Conservation (phyloP, 2,113 vertebrate genomes). For the Cyphomyrus plagiostoma region DNA sequence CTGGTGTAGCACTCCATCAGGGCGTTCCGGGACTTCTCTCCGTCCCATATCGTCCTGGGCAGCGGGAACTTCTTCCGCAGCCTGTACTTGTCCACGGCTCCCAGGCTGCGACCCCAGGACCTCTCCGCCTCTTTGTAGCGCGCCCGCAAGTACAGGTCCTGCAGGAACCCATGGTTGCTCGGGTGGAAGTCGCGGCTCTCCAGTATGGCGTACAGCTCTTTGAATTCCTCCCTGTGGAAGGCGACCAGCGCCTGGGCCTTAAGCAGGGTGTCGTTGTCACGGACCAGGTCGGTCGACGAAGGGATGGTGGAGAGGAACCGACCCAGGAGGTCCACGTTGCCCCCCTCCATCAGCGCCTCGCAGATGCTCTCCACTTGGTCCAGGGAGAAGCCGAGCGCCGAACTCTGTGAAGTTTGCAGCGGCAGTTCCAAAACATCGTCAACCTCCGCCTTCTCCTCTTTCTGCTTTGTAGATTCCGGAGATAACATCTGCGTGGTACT, state of each 20-base stretch:
- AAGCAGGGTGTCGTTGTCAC: slow-evolving; percentile 68
- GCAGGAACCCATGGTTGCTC: slow-evolving; percentile 81
- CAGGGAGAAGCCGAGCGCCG: slow-evolving; percentile 71
- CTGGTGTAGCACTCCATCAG: slow-evolving; percentile 78
- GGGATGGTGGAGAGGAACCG: slow-evolving; percentile 82
- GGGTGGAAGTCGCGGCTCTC: slow-evolving; percentile 77
- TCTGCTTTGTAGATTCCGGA: slow-evolving; percentile 41
- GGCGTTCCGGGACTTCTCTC: slow-evolving; percentile 78
- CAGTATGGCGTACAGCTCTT: slow-evolving; percentile 74
- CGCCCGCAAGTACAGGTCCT: slow-evolving; percentile 83
- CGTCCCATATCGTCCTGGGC: slow-evolving; percentile 86
- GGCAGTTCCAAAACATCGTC: slow-evolving; percentile 56
- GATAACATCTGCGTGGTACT: slow-evolving; percentile 55
- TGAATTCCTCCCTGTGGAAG: slow-evolving; percentile 76
- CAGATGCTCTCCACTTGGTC: slow-evolving; percentile 83
- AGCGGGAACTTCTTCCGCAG: slow-evolving; percentile 82
- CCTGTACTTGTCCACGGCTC: slow-evolving; percentile 85
- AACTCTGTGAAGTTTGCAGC: slow-evolving; percentile 61
- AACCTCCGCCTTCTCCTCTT: slow-evolving; percentile 57
- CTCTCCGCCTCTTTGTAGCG: slow-evolving; percentile 84
- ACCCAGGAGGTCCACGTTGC: slow-evolving; percentile 78
- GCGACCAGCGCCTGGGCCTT: slow-evolving; percentile 80
- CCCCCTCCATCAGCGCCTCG: slow-evolving; percentile 82
- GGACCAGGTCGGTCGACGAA: slow-evolving; percentile 69
- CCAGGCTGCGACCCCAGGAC: slow-evolving; percentile 77